Conservation (phyloP, 2,888 invertebrate species). For the Ischnura elegans region DNA sequence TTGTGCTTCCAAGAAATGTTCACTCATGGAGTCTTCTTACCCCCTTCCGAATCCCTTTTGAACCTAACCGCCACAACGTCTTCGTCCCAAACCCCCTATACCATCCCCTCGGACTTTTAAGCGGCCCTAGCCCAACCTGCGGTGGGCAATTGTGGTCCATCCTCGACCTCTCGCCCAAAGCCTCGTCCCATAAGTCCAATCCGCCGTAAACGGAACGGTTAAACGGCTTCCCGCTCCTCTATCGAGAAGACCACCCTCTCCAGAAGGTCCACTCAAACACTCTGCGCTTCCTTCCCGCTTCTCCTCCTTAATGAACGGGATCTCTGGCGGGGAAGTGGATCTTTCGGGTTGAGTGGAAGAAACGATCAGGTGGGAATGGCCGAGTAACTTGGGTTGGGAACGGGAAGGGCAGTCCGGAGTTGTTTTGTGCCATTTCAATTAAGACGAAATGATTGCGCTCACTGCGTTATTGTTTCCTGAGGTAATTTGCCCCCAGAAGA, state of each 20-base stretch:
- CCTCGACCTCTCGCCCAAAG: background rate
- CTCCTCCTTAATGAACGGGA: slow-evolving; percentile 51
- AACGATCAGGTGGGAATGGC: background rate
- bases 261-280: background rate
- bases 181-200: slow-evolving; percentile 24
- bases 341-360: background rate
- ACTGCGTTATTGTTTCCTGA: too few relatives aligned
- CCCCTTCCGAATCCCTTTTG: background rate
- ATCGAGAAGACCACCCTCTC: background rate
- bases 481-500: too few relatives aligned
- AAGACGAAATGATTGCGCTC: too few relatives aligned
- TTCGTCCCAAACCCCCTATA: background rate
- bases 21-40: too few relatives aligned
- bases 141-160: slow-evolving; percentile 39
- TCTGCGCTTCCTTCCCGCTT: background rate
- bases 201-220: slow-evolving; percentile 51
- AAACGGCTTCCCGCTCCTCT: background rate
- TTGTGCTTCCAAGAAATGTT: too few relatives aligned
- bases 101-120: background rate
- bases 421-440: too few relatives aligned
- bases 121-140: slow-evolving; percentile 15
- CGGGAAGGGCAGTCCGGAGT: background rate
- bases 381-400: background rate
- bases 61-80: background rate
- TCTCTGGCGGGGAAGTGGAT: background rate